A percentile compares a stretch with the other conserved stretches of the same genome.
phyloP scores from a whole-genome alignment of 2,888 invertebrate genomes.

The Latheticus oryzae region DNA sequence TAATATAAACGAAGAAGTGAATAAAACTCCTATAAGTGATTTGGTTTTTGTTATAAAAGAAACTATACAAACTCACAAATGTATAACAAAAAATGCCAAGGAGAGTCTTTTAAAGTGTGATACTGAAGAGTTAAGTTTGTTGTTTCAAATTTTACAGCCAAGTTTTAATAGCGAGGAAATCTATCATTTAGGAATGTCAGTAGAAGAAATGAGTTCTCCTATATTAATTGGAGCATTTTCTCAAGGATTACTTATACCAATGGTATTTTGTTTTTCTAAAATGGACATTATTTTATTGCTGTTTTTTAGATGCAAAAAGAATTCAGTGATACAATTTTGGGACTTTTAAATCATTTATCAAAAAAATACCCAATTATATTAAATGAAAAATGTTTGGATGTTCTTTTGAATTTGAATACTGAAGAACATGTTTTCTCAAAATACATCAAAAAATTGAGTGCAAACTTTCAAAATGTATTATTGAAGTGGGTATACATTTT shows the following conservation, averaged over 20 bases:
- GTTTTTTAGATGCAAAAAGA: constrained; percentile 22
- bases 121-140: constrained; percentile 1
- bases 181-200: constrained; percentile 16
- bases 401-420: constrained; percentile 5
- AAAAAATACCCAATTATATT: constrained; percentile 3
- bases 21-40: constrained; percentile 15
- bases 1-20: background rate
- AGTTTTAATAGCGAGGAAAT: constrained; percentile 17
- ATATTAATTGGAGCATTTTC: constrained; percentile 3
- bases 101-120: constrained; percentile 4
- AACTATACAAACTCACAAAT: constrained; percentile 24
- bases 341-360: constrained; percentile 14
- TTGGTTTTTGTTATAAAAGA: constrained; percentile 30
- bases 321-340: constrained; percentile 10
- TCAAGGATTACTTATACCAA: constrained; percentile 19
- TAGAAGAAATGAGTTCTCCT: constrained; percentile 5
- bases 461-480: constrained; percentile 8
- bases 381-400: constrained; percentile 7
- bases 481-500: constrained; percentile 25
- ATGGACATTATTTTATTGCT: background rate
- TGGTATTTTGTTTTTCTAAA: constrained; percentile 4
- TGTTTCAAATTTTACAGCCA: constrained; percentile 17
- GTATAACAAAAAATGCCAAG: constrained; percentile 1
- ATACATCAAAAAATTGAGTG: constrained; percentile 24
- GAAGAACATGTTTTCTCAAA: constrained; percentile 6